These are phyloP conservation scores for Rhagophthalmus giganteus DNA, from an alignment of 2,888 invertebrate genomes.

Conservation along the genomic window DNA sequence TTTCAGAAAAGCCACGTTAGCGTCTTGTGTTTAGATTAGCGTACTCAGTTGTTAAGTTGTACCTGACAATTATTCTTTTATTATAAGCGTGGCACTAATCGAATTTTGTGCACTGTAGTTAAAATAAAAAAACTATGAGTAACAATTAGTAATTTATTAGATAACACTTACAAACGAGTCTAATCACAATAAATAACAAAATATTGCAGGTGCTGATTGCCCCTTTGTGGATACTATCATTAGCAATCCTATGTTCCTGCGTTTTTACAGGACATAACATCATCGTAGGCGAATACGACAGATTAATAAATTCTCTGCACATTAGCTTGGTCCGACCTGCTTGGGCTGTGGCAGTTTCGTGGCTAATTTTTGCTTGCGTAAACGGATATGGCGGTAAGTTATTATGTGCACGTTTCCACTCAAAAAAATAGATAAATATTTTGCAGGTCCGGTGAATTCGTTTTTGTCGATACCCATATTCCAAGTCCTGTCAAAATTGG, in stretches of 20 bases:
- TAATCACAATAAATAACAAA: no score
- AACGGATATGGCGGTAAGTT: slow-evolving; percentile 57
- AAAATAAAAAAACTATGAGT: no score
- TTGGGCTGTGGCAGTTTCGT: slow-evolving; percentile 57
- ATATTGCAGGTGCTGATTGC: background rate
- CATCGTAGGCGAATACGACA: background rate
- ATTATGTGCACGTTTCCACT: no score
- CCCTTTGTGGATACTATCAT: background rate
- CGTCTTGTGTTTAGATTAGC: no score
- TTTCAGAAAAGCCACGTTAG: no score
- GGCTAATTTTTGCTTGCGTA: slow-evolving; percentile 57
- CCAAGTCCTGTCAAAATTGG: slow-evolving; percentile 57
- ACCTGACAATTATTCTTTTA: no score
- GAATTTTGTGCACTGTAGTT: no score
- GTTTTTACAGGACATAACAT: background rate
- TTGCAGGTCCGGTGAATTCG: slow-evolving; percentile 57
- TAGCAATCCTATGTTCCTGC: background rate
- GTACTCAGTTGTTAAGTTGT: no score
- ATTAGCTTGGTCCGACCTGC: slow-evolving; percentile 53
- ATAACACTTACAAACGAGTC: no score
- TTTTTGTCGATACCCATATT: slow-evolving; percentile 56
- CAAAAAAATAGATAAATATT: no score
- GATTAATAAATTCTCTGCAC: slow-evolving; percentile 36
- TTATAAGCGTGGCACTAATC: no score
- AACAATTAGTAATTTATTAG: no score